These are phyloP conservation scores for Hemibagrus guttatus DNA, from an alignment of 2,797 vertebrate genomes.

Conservation along the genomic window DNA sequence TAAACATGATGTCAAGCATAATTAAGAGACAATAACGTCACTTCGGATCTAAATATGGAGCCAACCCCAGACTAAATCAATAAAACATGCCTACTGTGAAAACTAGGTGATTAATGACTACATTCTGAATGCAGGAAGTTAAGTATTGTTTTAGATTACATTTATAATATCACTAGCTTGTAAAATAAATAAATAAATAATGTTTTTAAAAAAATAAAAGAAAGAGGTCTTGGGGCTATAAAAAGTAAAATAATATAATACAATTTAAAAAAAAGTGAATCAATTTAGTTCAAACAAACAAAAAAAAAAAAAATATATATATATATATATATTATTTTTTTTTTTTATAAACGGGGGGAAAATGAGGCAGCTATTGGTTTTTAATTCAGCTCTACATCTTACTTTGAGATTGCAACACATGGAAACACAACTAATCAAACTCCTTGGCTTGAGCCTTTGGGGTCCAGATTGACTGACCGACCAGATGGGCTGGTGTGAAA, in stretches of 20 bases:
- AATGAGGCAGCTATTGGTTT: not conserved
- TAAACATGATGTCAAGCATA: slow-evolving; percentile 53
- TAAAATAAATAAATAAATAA: not conserved
- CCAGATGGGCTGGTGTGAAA: slow-evolving; percentile 47
- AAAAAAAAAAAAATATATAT: no score
- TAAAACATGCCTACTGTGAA: not conserved
- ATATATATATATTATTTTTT: no score
- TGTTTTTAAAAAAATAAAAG: not conserved
- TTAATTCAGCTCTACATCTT: slow-evolving; percentile 39
- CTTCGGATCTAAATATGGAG: not conserved
- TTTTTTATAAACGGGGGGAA: not conserved
- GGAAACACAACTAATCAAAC: slow-evolving; percentile 26
- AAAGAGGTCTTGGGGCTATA: not conserved
- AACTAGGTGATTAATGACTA: slow-evolving; percentile 5
- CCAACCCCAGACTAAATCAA: not conserved
- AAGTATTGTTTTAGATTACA: not conserved
- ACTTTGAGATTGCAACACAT: slow-evolving; percentile 36
- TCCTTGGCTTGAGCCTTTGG: slow-evolving; percentile 15
- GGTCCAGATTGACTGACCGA: slow-evolving; percentile 23
- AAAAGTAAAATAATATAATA: not conserved
- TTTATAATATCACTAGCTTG: not conserved
- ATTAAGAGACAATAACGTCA: not conserved
- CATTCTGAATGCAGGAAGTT: not conserved
- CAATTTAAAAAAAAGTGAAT: not conserved
- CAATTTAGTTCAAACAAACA: no score